Conservation (phyloP, 2,797 vertebrate species). For the Okamejei kenojei region DNA sequence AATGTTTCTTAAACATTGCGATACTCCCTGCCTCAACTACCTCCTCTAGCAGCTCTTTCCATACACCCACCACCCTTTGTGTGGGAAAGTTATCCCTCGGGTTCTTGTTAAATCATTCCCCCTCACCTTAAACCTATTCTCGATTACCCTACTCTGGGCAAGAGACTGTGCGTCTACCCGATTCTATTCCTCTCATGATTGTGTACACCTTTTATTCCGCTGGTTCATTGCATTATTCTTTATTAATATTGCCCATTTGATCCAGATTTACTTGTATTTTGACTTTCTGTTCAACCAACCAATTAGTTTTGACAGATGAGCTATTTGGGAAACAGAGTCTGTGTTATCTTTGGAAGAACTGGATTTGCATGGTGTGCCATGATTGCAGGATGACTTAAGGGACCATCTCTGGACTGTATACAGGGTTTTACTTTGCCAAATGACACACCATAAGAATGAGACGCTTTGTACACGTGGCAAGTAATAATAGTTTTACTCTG, state of each 20-base stretch:
- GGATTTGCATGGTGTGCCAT: not conserved
- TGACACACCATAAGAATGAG: conserved; percentile 3
- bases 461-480: not conserved
- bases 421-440: not conserved
- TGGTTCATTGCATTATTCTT: not conserved
- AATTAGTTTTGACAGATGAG: conserved; percentile 11
- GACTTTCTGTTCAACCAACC: not conserved
- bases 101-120: too few relatives aligned
- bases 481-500: not conserved
- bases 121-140: too few relatives aligned
- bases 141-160: too few relatives aligned
- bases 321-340: not conserved
- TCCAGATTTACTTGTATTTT: not conserved
- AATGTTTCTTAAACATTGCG: too few relatives aligned
- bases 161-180: too few relatives aligned
- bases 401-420: not conserved
- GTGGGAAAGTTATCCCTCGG: too few relatives aligned
- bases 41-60: too few relatives aligned
- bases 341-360: not conserved
- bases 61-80: too few relatives aligned
- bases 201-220: not conserved
- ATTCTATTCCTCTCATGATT: too few relatives aligned
- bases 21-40: too few relatives aligned
- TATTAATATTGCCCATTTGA: not conserved
- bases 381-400: not conserved